A percentile compares a stretch with the other conserved stretches of the same genome.
Conservation (phyloP, 2,888 invertebrate genomes). For the Spodoptera exigua region DNA sequence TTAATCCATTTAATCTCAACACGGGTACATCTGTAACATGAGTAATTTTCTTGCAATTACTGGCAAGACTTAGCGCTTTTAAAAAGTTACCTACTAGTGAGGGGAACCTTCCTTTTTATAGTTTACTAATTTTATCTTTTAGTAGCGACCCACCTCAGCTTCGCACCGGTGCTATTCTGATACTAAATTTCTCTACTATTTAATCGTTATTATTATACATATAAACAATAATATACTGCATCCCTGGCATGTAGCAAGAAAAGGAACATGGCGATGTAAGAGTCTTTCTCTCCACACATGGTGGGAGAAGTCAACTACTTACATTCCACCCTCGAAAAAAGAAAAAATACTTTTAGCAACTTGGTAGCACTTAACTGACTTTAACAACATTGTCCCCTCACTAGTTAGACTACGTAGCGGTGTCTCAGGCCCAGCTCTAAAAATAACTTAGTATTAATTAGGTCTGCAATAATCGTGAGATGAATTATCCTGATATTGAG, state of each 20-base stretch:
- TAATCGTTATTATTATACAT: too few species aligned
- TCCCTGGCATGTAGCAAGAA: too few species aligned
- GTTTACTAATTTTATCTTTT: too few species aligned
- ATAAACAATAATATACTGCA: too few species aligned
- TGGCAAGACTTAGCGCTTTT: conserved; percentile 6
- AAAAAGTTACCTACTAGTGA: conserved; percentile 11
- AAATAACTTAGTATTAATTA: conserved; percentile 60
- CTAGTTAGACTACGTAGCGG: conserved; percentile 11
- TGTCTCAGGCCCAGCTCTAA: conserved; percentile 32
- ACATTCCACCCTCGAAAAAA: too few species aligned
- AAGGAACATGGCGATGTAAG: too few species aligned
- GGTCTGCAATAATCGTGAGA: conserved; percentile 60
- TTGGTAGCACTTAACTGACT: conserved; percentile 6
- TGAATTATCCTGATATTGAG: conserved; percentile 54
- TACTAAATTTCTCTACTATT: too few species aligned
- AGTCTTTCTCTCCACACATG: too few species aligned
- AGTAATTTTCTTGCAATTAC: conserved; percentile 50
- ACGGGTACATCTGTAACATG: conserved; percentile 40
- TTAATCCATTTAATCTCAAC: conserved; percentile 45
- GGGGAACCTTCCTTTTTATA: neutral
- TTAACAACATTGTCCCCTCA: conserved; percentile 5
- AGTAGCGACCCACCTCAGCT: too few species aligned
- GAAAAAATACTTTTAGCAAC: too few species aligned
- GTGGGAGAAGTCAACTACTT: too few species aligned
- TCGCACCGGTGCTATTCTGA: too few species aligned